These are phyloP conservation scores for Drosophila baimaii DNA, from an alignment of 1,140 invertebrate genomes.

Conservation along the genomic window DNA sequence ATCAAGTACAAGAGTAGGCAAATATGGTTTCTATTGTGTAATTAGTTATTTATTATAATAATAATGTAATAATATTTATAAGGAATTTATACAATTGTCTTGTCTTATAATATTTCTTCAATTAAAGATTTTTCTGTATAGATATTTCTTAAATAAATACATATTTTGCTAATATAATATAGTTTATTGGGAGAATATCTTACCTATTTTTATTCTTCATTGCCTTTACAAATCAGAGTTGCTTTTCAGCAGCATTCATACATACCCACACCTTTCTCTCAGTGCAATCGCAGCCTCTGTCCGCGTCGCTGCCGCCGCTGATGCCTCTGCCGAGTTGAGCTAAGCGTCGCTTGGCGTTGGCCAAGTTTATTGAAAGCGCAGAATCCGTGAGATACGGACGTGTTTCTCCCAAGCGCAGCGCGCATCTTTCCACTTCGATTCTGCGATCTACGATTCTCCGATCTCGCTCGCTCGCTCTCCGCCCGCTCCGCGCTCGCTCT, in stretches of 20 bases:
- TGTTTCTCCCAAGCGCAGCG: constrained; percentile 76
- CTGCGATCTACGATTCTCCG: constrained; percentile 23
- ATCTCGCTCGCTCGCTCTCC: constrained; percentile 29
- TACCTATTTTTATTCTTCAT: not conserved
- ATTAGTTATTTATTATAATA: not conserved
- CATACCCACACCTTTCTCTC: not conserved
- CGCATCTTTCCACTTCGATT: constrained; percentile 40
- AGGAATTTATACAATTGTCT: not conserved
- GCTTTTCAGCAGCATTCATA: not conserved
- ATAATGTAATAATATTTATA: not conserved
- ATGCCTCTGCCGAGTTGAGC: constrained; percentile 52
- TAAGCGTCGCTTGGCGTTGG: constrained; percentile 55
- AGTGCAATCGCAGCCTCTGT: not conserved
- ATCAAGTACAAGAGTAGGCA: too few relatives aligned
- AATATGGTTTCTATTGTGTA: not conserved
- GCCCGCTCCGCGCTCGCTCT: constrained; percentile 10
- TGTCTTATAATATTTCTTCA: not conserved
- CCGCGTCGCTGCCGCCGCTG: not conserved
- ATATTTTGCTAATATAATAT: too few relatives aligned
- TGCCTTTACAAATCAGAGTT: not conserved
- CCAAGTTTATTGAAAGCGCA: constrained; percentile 80
- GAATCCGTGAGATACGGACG: constrained; percentile 79
- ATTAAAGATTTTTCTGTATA: not conserved
- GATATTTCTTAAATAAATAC: not conserved
- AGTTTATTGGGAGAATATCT: too few relatives aligned